Evolutionary conservation across 2,888 invertebrate genomes (phyloP).

Genomic region (Cryptocephalus primarius): DNA sequence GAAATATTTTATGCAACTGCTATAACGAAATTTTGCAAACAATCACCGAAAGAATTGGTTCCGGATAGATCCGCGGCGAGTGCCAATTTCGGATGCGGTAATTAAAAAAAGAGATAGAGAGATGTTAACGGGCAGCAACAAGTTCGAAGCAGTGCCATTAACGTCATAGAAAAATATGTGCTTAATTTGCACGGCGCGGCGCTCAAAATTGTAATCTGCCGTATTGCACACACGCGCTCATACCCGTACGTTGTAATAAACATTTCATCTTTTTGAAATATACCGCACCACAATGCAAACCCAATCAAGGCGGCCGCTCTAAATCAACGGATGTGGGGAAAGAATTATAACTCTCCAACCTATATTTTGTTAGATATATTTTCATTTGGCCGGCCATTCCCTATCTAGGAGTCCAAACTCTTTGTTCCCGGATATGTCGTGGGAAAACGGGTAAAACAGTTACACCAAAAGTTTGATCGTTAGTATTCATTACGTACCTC

Average conservation of each 20-base stretch:
- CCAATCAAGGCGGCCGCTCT: constrained; percentile 14
- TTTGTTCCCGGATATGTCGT: too few species aligned
- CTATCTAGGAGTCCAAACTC: too few species aligned
- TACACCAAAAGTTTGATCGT: too few species aligned
- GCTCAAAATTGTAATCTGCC: constrained; percentile 9
- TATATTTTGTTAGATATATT: too few species aligned
- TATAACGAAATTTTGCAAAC: too few species aligned
- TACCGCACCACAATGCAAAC: constrained; percentile 15
- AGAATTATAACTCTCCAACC: constrained; percentile 8
- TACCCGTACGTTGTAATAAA: constrained; percentile 10
- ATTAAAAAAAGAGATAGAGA: neutral
- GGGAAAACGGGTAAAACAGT: too few species aligned
- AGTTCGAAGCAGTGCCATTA: constrained; percentile 2
- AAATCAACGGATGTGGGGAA: constrained; percentile 15
- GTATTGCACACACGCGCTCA: constrained; percentile 8
- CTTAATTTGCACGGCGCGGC: constrained; percentile 6
- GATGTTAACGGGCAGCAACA: constrained; percentile 4
- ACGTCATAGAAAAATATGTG: constrained; percentile 6
- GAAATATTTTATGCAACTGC: too few species aligned
- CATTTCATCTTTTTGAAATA: constrained; percentile 19
- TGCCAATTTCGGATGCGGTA: neutral
- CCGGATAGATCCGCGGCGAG: neutral
- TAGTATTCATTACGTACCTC: too few species aligned
- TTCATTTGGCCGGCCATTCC: too few species aligned
- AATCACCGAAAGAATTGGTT: too few species aligned